These are phyloP conservation scores for Lymantria dispar DNA, from an alignment of 2,888 invertebrate genomes.

Conservation along the genomic window DNA sequence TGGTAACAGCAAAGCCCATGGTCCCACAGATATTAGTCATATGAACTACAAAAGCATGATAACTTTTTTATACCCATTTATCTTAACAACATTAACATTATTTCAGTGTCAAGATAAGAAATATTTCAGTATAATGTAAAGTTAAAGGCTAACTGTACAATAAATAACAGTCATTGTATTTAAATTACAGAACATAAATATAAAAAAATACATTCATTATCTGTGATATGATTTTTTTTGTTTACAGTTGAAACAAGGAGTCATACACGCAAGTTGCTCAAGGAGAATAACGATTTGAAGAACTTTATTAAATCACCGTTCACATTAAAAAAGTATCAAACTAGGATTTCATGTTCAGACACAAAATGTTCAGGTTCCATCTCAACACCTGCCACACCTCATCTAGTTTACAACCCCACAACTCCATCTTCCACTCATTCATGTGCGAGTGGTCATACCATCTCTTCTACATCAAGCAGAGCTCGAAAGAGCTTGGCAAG, in stretches of 20 bases:
- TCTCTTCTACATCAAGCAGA: conserved; percentile 69
- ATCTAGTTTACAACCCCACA: conserved; percentile 62
- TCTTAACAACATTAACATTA: no score
- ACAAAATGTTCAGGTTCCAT: conserved; percentile 55
- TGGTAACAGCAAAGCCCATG: no score
- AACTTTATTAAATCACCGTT: conserved; percentile 76
- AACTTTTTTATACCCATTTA: no score
- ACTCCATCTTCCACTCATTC: conserved; percentile 74
- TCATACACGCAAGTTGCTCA: conserved; percentile 53
- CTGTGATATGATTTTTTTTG: not conserved
- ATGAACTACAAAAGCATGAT: no score
- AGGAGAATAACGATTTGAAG: conserved; percentile 63
- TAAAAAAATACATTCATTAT: not conserved
- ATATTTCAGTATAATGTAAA: no score
- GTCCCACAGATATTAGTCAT: no score
- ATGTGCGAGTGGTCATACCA: conserved; percentile 65
- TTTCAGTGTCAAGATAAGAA: no score
- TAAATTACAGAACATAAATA: not conserved
- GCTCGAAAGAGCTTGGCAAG: conserved; percentile 72
- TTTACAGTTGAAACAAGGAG: conserved; percentile 58
- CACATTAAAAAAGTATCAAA: conserved; percentile 72
- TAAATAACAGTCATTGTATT: not conserved
- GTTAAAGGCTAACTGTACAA: no score
- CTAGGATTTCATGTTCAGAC: conserved; percentile 56
- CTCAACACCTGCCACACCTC: conserved; percentile 70